A percentile compares a stretch with the other conserved stretches of the same genome.
Conservation (phyloP, 2,888 invertebrate genomes). For the Nowickia ferox region DNA sequence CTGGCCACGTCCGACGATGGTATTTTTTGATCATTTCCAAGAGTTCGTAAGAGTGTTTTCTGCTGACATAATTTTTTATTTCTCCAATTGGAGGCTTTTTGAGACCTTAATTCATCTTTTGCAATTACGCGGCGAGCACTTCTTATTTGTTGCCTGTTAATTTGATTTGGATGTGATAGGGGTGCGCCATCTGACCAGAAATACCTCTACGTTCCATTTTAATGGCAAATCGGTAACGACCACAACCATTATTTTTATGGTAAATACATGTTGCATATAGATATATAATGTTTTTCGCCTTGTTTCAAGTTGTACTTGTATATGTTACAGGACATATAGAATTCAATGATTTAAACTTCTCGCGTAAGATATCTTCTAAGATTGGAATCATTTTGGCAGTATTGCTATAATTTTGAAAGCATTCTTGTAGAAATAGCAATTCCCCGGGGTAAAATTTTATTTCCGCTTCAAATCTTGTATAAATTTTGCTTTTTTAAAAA, state of each 20-base stretch:
- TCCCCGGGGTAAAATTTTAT: too few species aligned
- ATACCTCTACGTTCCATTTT: neutral
- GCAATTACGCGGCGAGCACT: too few species aligned
- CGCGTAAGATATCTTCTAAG: neutral
- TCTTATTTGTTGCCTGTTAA: slow-evolving; percentile 3
- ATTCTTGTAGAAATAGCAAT: neutral
- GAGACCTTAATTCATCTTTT: too few species aligned
- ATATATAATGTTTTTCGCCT: too few species aligned
- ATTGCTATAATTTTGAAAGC: neutral
- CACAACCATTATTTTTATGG: neutral
- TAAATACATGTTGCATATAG: slow-evolving; percentile 3
- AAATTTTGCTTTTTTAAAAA: too few species aligned
- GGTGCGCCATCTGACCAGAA: neutral
- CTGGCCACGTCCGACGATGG: slow-evolving; percentile 1
- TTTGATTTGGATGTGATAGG: neutral
- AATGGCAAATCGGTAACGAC: neutral
- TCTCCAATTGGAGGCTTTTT: too few species aligned
- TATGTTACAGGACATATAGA: too few species aligned
- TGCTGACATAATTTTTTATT: too few species aligned
- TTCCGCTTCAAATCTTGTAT: too few species aligned
- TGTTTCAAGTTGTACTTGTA: neutral
- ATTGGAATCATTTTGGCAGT: neutral
- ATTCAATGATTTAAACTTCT: neutral
- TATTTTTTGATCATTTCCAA: slow-evolving; percentile 21
- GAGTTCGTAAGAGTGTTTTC: neutral